Evolutionary conservation across 1,140 invertebrate species (phyloP), one percentile per base, ranked within the genome.

Genomic region (Meloidogyne floridensis): DNA sequence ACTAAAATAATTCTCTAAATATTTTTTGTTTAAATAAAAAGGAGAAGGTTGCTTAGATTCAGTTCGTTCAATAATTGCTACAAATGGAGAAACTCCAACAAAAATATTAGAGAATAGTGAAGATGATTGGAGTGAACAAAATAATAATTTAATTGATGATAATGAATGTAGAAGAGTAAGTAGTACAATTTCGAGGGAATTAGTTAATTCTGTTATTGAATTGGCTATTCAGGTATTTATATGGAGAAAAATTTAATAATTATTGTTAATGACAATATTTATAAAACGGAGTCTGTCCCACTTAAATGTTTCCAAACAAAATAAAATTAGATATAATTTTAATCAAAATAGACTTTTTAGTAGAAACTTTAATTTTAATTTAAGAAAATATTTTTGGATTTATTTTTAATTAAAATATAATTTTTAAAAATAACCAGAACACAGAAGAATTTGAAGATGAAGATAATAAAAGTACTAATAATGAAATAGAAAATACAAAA

Each of bases 141-240:
- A 18, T 65, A 11, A 65, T 65, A n/a, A 65, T 65, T 3, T n/a
- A 7, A n/a, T n/a, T 65, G 10, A 65, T 18, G 15, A 65, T 65
- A 65, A 65, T n/a, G 59, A 65, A 65, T 13, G 42, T 54, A 13
- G 53, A 54, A 56, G 75, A 69, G 13, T 56, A 56, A 77, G 75
- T 53, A 79, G 77, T 71, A 56, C 4, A 53, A 54, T 79, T 51
- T 53, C 59, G 51, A 11, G 15, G 8, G 65, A 79, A 47, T 71
- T 79, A 51, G 20, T 79, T 72, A 65, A 72, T 72, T 20, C 54
- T 11, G 77, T 72, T 15, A 79, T 79, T 69, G 77, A 54, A 77
- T n/a, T 65, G 7, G 75, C 75, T 69, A 54, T 77, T 42, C 73
- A 54, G 75, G 75, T 77, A 59, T 0, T n/a, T 32, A 0, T 43